Conservation (phyloP, 2,113 vertebrate genomes). For the Phylloscopus whistleri region DNA sequence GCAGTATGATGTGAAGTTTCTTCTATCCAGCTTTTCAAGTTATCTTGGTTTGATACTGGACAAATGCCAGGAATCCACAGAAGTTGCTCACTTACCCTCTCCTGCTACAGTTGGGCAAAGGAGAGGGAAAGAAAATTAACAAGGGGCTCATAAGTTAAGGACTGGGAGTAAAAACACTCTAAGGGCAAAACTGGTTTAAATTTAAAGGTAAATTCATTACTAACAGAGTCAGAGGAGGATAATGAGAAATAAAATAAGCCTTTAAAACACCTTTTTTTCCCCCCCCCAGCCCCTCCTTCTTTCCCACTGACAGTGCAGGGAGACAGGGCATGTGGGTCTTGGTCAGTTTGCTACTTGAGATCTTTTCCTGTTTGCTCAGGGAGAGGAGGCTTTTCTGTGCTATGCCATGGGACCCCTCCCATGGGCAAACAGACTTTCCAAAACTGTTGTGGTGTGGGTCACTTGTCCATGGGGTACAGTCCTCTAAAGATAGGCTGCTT, state of each 20-base stretch:
- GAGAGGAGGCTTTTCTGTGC: background rate
- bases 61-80: background rate
- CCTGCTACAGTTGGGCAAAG: background rate
- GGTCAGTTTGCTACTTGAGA: fast-evolving
- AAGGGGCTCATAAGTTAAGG: background rate
- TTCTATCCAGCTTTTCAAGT: background rate
- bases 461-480: fast-evolving
- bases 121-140: background rate
- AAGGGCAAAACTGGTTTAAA: background rate
- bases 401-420: background rate
- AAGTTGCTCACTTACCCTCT: background rate
- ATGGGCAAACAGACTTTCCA: background rate
- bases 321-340: background rate
- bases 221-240: background rate
- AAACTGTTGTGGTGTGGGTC: background rate
- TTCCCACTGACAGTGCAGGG: background rate
- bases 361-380: background rate
- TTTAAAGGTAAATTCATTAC: background rate
- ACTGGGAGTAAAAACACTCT: background rate
- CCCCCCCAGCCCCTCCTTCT: background rate
- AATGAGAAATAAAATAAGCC: background rate
- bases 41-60: background rate
- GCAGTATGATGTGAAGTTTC: background rate
- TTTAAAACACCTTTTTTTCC: background rate
- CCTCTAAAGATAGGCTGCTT: background rate